These are phyloP conservation scores for Hyperopisus bebe DNA, from an alignment of 2,113 vertebrate genomes.

Conservation along the genomic window DNA sequence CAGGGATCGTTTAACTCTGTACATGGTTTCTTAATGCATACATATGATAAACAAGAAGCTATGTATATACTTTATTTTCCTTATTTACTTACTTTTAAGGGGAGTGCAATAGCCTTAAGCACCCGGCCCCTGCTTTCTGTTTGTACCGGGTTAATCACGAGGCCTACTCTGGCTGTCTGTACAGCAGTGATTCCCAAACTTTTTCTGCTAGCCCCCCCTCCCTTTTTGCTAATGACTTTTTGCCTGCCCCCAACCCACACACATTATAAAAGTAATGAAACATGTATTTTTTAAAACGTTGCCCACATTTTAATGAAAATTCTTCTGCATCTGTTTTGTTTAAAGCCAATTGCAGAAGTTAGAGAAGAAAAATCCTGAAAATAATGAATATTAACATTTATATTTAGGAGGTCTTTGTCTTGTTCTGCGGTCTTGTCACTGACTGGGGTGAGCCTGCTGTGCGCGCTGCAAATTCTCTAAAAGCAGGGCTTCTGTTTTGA, in stretches of 20 bases:
- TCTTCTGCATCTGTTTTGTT: neutral
- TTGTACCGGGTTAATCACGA: neutral
- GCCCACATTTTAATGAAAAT: neutral
- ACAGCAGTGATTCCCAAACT: neutral
- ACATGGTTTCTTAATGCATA: neutral
- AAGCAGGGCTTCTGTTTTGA: neutral
- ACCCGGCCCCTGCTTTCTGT: neutral
- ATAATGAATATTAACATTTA: neutral
- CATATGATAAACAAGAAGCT: neutral
- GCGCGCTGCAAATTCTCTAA: neutral
- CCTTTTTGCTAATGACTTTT: too few relatives aligned
- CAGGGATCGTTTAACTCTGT: neutral
- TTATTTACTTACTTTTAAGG: neutral
- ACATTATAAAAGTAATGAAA: too few relatives aligned
- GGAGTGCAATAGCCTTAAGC: neutral
- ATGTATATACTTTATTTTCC: neutral
- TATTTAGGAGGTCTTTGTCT: neutral
- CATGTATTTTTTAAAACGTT: too few relatives aligned
- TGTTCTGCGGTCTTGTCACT: neutral
- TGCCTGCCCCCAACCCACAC: too few relatives aligned
- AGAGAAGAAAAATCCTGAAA: neutral
- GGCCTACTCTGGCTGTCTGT: neutral
- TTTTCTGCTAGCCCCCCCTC: neutral
- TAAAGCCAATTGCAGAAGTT: neutral
- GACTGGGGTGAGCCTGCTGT: neutral